Conservation (phyloP, 2,797 vertebrate genomes). For the Syngnathus acus region DNA sequence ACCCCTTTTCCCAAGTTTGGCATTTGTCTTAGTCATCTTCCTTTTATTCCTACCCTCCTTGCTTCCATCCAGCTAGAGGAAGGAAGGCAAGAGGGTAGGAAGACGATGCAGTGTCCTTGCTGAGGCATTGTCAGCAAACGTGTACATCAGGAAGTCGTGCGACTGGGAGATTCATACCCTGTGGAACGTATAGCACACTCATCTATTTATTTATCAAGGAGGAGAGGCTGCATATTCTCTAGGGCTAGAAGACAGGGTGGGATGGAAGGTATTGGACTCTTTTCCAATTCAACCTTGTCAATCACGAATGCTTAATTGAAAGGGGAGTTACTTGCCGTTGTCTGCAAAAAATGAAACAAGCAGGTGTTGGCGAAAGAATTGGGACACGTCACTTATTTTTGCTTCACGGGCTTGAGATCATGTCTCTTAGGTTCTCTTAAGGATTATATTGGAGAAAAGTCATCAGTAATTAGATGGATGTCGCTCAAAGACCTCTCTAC, state of each 20-base stretch:
- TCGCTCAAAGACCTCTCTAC: background rate
- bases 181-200: background rate
- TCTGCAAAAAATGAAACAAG: background rate
- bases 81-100: conserved; percentile 19
- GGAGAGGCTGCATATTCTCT: background rate
- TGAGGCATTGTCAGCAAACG: conserved; percentile 31
- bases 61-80: conserved; percentile 19
- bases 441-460: background rate
- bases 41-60: conserved; percentile 16
- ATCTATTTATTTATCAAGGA: background rate
- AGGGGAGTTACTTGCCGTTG: background rate
- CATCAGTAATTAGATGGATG: background rate
- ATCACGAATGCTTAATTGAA: background rate
- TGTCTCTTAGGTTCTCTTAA: background rate
- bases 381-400: background rate
- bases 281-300: conserved; percentile 1
- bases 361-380: background rate
- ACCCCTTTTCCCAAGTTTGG: conserved; percentile 30
- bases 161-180: conserved; percentile 10
- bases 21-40: conserved; percentile 19
- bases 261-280: background rate
- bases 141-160: conserved; percentile 21
- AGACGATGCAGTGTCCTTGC: conserved; percentile 35
- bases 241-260: background rate
- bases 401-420: background rate